Conservation (phyloP, 64 coral and sea anemone genomes). For the Exaiptasia diaphana region DNA sequence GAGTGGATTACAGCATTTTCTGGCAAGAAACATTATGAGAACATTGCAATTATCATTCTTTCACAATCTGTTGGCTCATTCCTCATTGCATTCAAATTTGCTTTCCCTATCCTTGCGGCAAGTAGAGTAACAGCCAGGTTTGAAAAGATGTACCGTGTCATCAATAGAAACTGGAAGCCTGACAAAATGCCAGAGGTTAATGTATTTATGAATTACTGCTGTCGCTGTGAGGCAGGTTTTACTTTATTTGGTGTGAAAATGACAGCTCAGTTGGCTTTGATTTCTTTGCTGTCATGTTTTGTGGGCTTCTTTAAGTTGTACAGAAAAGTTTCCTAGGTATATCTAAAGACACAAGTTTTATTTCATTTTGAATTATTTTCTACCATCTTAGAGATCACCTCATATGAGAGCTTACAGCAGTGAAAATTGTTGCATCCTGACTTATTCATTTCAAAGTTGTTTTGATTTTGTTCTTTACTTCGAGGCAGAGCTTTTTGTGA, state of each 20-base stretch:
- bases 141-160: conserved; percentile 27
- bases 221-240: conserved; percentile 16
- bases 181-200: not conserved
- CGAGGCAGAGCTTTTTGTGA: too few relatives aligned
- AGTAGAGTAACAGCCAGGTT: conserved; percentile 22
- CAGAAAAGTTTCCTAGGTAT: not conserved
- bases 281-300: conserved; percentile 12
- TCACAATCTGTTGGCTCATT: not conserved
- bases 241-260: conserved; percentile 4
- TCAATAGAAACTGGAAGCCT: not conserved
- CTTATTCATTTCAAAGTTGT: too few relatives aligned
- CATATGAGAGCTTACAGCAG: too few relatives aligned
- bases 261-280: not conserved
- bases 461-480: too few relatives aligned
- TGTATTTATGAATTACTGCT: conserved; percentile 17
- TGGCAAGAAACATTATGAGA: not conserved
- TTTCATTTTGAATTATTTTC: too few relatives aligned
- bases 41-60: not conserved
- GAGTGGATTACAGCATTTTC: not conserved
- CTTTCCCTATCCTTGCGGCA: not conserved
- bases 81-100: conserved; percentile 10
- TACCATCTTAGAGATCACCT: too few relatives aligned
- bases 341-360: too few relatives aligned
- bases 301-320: conserved; percentile 17
- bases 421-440: too few relatives aligned